A percentile compares a stretch with the other conserved stretches of the same genome.
Evolutionary conservation across 2,113 vertebrate genomes (phyloP).

Genomic region (Grantiella picta): DNA sequence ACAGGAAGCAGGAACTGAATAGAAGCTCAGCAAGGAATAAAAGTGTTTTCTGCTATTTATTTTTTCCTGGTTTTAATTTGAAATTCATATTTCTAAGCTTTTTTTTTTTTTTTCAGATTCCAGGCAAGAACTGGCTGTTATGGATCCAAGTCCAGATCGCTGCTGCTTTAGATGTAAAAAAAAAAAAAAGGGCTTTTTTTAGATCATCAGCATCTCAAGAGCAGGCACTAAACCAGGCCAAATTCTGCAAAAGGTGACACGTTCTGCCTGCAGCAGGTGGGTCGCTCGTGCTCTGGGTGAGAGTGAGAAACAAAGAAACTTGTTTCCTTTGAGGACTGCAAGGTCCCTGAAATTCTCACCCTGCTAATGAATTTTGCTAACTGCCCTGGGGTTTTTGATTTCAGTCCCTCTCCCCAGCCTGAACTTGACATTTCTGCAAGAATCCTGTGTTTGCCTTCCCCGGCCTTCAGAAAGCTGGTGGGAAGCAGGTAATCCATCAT

Average conservation of each 20-base stretch:
- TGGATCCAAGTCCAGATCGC: not conserved
- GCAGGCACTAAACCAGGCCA: not conserved
- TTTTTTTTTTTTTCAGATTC: not conserved
- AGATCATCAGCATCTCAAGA: not conserved
- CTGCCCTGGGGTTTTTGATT: not conserved
- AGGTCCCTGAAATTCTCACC: not conserved
- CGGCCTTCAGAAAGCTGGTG: slow-evolving; percentile 14
- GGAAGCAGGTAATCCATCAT: slow-evolving; percentile 29
- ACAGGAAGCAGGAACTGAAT: slow-evolving; percentile 34
- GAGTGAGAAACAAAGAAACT: not conserved
- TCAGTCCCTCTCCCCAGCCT: not conserved
- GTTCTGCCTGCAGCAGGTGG: not conserved
- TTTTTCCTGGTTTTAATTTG: not conserved
- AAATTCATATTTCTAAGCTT: not conserved
- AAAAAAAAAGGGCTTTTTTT: not conserved
- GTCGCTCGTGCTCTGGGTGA: not conserved
- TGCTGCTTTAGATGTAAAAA: not conserved
- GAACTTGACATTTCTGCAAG: not conserved
- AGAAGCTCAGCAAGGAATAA: not conserved
- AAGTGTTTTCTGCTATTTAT: slow-evolving; percentile 5
- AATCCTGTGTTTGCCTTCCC: not conserved
- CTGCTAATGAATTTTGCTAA: not conserved
- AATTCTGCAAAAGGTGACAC: not conserved
- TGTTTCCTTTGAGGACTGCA: not conserved
- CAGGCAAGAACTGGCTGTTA: not conserved